A percentile compares a stretch with the other conserved stretches of the same genome.
Evolutionary conservation across 2,113 vertebrate species (phyloP).

Genomic region (Rutilus rutilus): DNA sequence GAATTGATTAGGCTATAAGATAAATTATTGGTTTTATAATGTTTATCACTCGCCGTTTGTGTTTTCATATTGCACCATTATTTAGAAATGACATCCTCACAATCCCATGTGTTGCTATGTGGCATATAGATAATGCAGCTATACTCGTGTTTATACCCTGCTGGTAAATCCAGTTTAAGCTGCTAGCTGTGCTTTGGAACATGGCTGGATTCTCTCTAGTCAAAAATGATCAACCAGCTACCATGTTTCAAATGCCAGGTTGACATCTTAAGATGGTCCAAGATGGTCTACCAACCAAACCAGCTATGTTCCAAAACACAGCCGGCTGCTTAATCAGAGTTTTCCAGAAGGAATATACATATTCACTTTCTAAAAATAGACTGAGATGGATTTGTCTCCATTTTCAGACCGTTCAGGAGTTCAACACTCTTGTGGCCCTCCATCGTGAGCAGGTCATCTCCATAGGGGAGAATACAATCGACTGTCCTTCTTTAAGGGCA

Average conservation of each 20-base stretch:
- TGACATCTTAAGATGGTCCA: background rate
- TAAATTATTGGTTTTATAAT: background rate
- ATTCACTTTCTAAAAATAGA: conserved; percentile 24
- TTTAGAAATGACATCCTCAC: background rate
- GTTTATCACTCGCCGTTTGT: background rate
- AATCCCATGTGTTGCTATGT: conserved; percentile 9
- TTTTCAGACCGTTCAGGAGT: conserved; percentile 94
- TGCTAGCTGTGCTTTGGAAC: background rate
- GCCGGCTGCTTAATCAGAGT: background rate
- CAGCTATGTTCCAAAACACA: background rate
- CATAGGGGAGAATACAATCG: conserved; percentile 88
- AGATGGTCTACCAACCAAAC: background rate
- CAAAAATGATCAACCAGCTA: background rate
- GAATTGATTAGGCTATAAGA: background rate
- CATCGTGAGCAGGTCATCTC: conserved; percentile 96
- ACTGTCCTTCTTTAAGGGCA: conserved; percentile 85
- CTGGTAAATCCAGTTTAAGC: conserved; percentile 7
- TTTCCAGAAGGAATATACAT: background rate
- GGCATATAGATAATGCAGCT: conserved; percentile 2
- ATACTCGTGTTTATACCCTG: background rate
- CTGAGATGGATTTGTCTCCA: conserved; percentile 58
- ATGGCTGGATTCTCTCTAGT: background rate
- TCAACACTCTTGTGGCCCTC: conserved; percentile 94
- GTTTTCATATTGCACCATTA: background rate
- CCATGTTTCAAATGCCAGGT: background rate